A percentile compares a stretch with the other conserved stretches of the same genome.
phyloP scores from a whole-genome alignment of 1,140 invertebrate species.

The Lepidurus couesii region DNA sequence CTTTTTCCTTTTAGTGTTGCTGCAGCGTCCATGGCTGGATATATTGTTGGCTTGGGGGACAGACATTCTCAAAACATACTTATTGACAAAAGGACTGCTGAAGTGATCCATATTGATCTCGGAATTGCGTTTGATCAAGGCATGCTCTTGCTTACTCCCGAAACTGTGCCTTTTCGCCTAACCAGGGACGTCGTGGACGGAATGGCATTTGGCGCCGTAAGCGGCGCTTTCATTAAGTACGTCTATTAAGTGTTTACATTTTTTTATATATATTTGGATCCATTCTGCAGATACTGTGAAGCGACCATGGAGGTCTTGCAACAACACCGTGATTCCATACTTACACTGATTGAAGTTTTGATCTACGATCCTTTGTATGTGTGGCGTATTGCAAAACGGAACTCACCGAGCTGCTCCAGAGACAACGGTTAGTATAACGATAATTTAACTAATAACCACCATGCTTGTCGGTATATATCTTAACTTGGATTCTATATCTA shows the following conservation, averaged over 20 bases:
- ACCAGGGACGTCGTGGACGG: slow-evolving; percentile 52
- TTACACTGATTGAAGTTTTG: slow-evolving; percentile 83
- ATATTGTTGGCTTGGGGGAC: slow-evolving; percentile 87
- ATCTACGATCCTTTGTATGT: slow-evolving; percentile 88
- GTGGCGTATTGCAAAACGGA: slow-evolving; percentile 64
- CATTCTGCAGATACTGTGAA: slow-evolving; percentile 74
- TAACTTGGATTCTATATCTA: slow-evolving; percentile 26
- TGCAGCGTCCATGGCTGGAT: slow-evolving; percentile 84
- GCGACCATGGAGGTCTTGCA: slow-evolving; percentile 78
- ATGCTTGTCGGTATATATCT: background rate
- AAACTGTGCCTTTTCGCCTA: slow-evolving; percentile 87
- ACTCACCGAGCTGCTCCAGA: slow-evolving; percentile 44
- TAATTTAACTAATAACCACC: background rate
- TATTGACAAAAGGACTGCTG: slow-evolving; percentile 79
- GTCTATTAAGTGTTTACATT: background rate
- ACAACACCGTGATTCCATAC: slow-evolving; percentile 69
- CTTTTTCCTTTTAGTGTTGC: slow-evolving; percentile 60
- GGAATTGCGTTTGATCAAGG: slow-evolving; percentile 95
- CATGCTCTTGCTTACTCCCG: slow-evolving; percentile 70
- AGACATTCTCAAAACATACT: slow-evolving; percentile 87
- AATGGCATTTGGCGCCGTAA: background rate
- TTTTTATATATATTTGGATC: background rate
- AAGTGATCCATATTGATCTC: slow-evolving; percentile 52
- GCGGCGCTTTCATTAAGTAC: background rate
- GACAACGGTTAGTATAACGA: slow-evolving; percentile 37